These are phyloP conservation scores for Fregetta grallaria DNA, from an alignment of 2,113 vertebrate species.

Conservation along the genomic window DNA sequence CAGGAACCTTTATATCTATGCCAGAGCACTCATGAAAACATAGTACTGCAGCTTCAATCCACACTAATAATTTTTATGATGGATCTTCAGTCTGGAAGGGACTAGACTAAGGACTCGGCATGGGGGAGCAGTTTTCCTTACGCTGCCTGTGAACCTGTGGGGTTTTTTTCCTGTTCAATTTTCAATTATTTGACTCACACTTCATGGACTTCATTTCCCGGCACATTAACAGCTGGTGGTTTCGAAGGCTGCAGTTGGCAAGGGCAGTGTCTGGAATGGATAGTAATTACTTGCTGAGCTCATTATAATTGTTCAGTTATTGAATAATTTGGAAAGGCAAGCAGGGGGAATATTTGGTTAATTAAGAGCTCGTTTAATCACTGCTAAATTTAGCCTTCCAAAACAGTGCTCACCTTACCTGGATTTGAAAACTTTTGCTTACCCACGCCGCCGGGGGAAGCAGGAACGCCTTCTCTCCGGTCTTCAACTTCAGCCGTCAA, in stretches of 20 bases:
- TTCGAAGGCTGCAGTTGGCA: neutral
- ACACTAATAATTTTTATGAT: neutral
- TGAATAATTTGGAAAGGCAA: constrained; percentile 5
- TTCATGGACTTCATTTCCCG: neutral
- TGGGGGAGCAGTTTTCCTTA: neutral
- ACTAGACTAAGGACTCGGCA: neutral
- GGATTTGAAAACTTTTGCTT: neutral
- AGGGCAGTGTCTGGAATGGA: neutral
- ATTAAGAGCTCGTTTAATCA: constrained; percentile 14
- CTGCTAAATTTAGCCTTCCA: constrained; percentile 21
- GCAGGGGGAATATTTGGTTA: constrained; percentile 6
- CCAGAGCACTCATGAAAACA: neutral
- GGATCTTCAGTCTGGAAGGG: too few relatives aligned
- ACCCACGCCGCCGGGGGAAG: neutral
- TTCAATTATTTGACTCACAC: neutral
- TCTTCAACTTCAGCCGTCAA: neutral
- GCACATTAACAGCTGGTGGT: neutral
- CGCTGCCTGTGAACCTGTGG: neutral
- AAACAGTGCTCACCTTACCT: neutral
- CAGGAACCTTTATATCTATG: neutral
- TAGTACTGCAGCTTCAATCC: neutral
- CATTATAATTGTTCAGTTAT: constrained; percentile 30
- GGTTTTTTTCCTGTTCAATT: neutral
- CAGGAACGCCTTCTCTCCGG: neutral
- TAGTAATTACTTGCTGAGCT: constrained; percentile 19